Base-by-base conservation (phyloP, 2,888 invertebrate species). In the Tipula helvola region DNA sequence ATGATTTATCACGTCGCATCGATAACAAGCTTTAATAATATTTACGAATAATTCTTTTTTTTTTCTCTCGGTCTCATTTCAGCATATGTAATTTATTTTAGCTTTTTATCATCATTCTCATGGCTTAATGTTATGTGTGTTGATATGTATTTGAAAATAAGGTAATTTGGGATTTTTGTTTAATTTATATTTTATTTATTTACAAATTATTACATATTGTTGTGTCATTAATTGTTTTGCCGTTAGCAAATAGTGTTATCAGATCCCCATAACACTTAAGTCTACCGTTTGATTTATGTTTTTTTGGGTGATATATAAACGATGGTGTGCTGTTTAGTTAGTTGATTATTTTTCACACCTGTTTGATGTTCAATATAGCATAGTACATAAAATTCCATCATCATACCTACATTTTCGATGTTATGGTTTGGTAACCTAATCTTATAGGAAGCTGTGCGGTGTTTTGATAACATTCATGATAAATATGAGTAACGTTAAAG, bases 101-200 rank as follows among this genome's bases (percentile, higher is more conserved):
- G 94, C 87, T 94, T 95, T 90, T 93, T 95, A 89, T 93, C 95
- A 10, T 93, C 95, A 86, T 96, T 96, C 90, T 93, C 94, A 86
- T 96, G 96, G 96, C 93, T 96, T 89, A 95, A 95, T 92, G 94
- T 96, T 90, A 96, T 95, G 93, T 95, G 95, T 90, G 94, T 95
- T 92, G 96, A 96, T 93, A 95, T 96, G 91, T 96, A 95, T 95
- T 94, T 94, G 93, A 96, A 95, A 89, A 95, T 96, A 91, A 95
- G 95, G 96, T 96, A 91, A 93, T 94, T 92, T 89, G 88, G 88
- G 87, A 86, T 84, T 84, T 39, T 39, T 71, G 71, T 28, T 28
- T 28, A 71, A 71, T 71, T 71, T 71, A 71, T 28, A 71, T 57
- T 7, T 10, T 44, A 44, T 44, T 44, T 44, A 12, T 12, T 44